Base-by-base conservation (phyloP, 2,797 vertebrate species). In the Epinephelus coioides region DNA sequence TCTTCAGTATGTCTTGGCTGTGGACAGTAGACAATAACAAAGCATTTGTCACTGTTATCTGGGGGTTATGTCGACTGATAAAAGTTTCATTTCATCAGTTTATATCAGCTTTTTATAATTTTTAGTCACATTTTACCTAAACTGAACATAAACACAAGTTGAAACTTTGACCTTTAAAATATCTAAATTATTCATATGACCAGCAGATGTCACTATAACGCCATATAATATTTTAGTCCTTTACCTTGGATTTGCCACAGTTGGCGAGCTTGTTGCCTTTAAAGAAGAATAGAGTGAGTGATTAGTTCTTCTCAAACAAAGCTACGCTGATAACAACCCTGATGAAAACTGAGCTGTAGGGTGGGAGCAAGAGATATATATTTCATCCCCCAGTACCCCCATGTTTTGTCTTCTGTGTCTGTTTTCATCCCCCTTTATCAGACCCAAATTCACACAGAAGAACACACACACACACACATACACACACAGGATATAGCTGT, bases 231-330 rank as follows among this genome's bases (percentile, higher is more conserved):
- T 38, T 61, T 60, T 14, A 51, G 18, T 27, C 23, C 0, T 83
- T 86, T 82, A 95, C 94, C 90, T 91, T 92, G 19, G 90, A 12
- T 82, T 91, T 95, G 11, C 91, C 91, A 86, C 95, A 95, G 6
- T 34, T 88, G 55, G 21, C 18, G 72, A 95, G 27, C 85, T 84
- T 95, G 87, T 94, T 94, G 57, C 95, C 94, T 95, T 65, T 17
- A 21, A 9, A 76, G 18, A 73, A 80, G 64, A 84, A 8, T 10
- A 50, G 43, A 66, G 9, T 2, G 2, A 46, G 17, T 74, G 13
- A 30, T 82, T 53, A 72, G 50, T 66, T 63, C 12, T 12, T 21
- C 4, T 40, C 5, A 46, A 70, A 38, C 18, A 76, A 78, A 66
- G 14, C 34, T 79, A 21, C 14, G 38, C 5, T 43, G n/a, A 67